A percentile compares a stretch with the other conserved stretches of the same genome.
Conservation (phyloP, 2,797 vertebrate genomes). For the Aldrovandia affinis region DNA sequence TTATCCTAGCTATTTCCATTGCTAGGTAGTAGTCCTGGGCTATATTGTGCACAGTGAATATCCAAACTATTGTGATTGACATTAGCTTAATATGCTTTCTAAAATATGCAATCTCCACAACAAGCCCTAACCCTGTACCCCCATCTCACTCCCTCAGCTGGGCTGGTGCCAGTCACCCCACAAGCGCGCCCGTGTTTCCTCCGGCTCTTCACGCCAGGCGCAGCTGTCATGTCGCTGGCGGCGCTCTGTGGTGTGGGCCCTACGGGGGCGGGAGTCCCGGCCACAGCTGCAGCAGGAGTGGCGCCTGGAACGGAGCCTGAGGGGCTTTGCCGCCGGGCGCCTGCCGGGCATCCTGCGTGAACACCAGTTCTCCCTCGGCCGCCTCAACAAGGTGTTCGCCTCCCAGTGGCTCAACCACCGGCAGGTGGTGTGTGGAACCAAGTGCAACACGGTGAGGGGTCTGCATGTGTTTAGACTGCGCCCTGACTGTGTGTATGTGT, state of each 20-base stretch:
- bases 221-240: slow-evolving; percentile 82
- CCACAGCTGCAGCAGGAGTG: slow-evolving; percentile 84
- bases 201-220: slow-evolving; percentile 59
- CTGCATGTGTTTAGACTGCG: neutral
- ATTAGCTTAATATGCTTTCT: no score
- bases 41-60: no score
- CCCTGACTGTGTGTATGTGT: neutral
- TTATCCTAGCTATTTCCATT: no score
- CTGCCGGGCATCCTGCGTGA: slow-evolving; percentile 90
- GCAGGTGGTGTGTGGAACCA: slow-evolving; percentile 96
- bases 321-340: slow-evolving; percentile 87
- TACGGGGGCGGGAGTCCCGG: slow-evolving; percentile 88
- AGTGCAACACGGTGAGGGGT: slow-evolving; percentile 93
- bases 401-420: slow-evolving; percentile 98
- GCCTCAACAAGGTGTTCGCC: slow-evolving; percentile 97
- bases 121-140: neutral
- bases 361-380: slow-evolving; percentile 90
- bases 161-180: slow-evolving; percentile 70
- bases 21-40: no score
- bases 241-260: slow-evolving; percentile 88
- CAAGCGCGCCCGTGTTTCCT: slow-evolving; percentile 58
- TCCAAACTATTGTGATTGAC: no score
- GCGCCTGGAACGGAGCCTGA: slow-evolving; percentile 81
- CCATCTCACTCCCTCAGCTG: slow-evolving; percentile 26
- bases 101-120: no score